Base-by-base conservation (phyloP, 2,113 vertebrate species). In the Pseudopipra pipra region DNA sequence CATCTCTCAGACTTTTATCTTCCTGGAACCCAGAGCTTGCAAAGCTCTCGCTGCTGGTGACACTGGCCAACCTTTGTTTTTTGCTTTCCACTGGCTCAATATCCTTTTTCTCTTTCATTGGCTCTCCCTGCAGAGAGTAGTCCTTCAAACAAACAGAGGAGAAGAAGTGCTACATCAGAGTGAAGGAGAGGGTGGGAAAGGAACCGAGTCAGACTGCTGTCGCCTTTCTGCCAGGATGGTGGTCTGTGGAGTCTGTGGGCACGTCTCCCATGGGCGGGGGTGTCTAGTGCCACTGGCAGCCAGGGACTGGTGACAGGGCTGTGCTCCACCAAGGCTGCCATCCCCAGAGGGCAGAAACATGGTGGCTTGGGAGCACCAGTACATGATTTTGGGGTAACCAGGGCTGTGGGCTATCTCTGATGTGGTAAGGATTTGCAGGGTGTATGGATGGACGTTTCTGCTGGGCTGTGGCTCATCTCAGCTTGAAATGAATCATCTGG, bases 1-100 rank as follows among this genome's bases (percentile, higher is more conserved):
- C 94, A 92, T 98, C 98, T 59, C 97, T 98, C 95, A 98, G 97
- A 65, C 96, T 98, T 97, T 96, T 97, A 74, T 98, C 98, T 96
- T 98, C 98, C 84, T 98, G 98, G 95, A 98, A 98, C 44, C 98
- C 98, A 3, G 98, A 98, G 93, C 97, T 98, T 0, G 96, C 96
- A 0, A 97, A 96, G 84, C 97, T 98, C 86, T 98, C 98, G 0
- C 94, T 97, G 88, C 98, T 98, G 87, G 97, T 97, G 66, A 98
- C 63, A 13, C 98, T 98, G 55, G 94, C 91, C 85, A 98, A 85
- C 77, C 97, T 97, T 72, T 95, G 95, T 61, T 96, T 98, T 73
- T 97, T 90, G 67, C 85, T 82, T 92, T 96, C 91, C 78, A 93
- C 96, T 6, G 33, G 87, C 76, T 96, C 96, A 41, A 67, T 72